Evolutionary conservation across 1,140 invertebrate species (phyloP), one percentile per base, ranked within the genome.

Genomic region (Chlorops oryzae): DNA sequence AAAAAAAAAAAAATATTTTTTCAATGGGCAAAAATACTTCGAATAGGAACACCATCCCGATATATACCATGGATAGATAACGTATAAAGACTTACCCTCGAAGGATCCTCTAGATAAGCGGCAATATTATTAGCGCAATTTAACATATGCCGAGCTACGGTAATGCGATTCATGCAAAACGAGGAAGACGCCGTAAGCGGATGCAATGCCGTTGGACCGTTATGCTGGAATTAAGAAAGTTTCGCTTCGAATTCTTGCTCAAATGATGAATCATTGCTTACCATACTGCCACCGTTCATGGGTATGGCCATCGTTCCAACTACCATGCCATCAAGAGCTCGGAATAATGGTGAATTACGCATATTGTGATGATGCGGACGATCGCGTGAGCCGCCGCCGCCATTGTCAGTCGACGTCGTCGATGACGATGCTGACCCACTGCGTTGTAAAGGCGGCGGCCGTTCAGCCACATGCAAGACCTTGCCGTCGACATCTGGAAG

Each of bases 391-490:
- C 54, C 50, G 50, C 51, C 47, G 55, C 61, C 48, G 57, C 59
- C 69, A 47, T 62, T 70, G 20, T 53, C 42, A 24, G 58, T 59
- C 59, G 65, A 63, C n/a, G 70, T 62, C 18, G 65, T 65, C 6
- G 65, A 67, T 24, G 51, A 72, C 35, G 50, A 51, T 50, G 58
- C 55, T 22, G 52, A 70, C 24, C 48, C 47, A 50, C 59, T 55
- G 23, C 65, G 58, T 35, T 65, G 55, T 15, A 64, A 66, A 35
- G 79, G 78, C 17, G 90, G 90, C 5, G 88, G 83, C 27, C 89
- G 76, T 73, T 93, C 87, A n/a, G 96, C 93, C 62, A 97, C 79
- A 72, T 97, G 93, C 40, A 97, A 81, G 15, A 92, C 91, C 75
- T 95, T 95, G 2, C 88, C 90, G 74, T 92, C 79, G 10, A 96